These are phyloP conservation scores for Herpetotheres cachinnans DNA, from an alignment of 2,113 vertebrate genomes.

Conservation along the genomic window DNA sequence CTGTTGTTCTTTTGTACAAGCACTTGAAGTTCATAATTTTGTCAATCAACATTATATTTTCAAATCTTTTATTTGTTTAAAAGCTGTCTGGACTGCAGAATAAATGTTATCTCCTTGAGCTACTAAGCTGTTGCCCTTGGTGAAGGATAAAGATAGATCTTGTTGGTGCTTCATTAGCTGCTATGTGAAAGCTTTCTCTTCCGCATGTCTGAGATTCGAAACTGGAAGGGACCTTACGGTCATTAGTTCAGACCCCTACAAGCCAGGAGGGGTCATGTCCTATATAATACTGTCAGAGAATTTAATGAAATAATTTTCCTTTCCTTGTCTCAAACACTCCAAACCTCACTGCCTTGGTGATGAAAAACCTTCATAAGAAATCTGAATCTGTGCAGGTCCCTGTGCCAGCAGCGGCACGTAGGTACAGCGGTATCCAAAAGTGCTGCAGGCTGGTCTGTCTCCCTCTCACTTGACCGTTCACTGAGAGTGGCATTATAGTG, in stretches of 20 bases:
- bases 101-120: neutral
- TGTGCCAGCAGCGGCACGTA: neutral
- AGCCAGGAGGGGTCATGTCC: neutral
- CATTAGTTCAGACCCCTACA: neutral
- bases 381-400: neutral
- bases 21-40: neutral
- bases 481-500: accelerated
- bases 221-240: neutral
- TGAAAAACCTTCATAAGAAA: neutral
- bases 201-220: accelerated
- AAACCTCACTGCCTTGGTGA: neutral
- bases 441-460: neutral
- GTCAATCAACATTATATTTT: neutral
- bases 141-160: neutral
- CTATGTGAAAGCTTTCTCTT: neutral
- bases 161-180: neutral
- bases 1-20: neutral
- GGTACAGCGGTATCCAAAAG: accelerated
- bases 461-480: accelerated
- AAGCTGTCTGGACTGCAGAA: neutral
- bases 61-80: neutral
- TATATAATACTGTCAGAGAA: neutral
- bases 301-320: neutral
- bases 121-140: neutral
- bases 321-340: neutral